Conservation (phyloP, 2,113 vertebrate species). For the Aramus guarauna region DNA sequence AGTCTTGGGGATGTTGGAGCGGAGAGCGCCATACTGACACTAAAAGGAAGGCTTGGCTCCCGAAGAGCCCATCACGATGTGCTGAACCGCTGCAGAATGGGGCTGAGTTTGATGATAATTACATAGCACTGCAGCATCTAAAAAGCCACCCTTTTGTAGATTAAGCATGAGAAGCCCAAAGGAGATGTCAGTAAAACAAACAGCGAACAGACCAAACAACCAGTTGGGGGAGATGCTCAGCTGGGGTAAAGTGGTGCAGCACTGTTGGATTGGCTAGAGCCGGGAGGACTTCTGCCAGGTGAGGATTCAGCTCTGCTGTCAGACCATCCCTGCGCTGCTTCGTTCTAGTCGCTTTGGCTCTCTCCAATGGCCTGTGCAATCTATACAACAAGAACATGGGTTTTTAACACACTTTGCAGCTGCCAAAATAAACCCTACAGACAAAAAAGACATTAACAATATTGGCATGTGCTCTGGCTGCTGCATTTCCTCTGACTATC, state of each 20-base stretch:
- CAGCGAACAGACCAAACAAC: not conserved
- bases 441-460: conserved; percentile 9
- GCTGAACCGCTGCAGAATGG: accelerated
- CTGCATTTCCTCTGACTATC: not conserved
- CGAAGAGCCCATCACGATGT: not conserved
- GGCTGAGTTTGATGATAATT: not conserved
- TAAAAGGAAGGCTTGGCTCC: not conserved
- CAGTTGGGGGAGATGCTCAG: not conserved
- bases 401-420: not conserved
- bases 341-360: not conserved
- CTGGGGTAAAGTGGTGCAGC: not conserved
- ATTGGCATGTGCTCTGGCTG: not conserved
- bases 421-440: conserved; percentile 38
- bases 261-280: not conserved
- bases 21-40: not conserved
- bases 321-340: not conserved
- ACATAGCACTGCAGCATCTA: not conserved
- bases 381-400: not conserved
- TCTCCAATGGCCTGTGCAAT: not conserved
- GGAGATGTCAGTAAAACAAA: not conserved
- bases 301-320: not conserved
- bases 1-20: not conserved
- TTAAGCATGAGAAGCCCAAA: not conserved
- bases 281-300: not conserved
- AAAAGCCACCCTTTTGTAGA: not conserved